Evolutionary conservation across 2,797 vertebrate genomes (phyloP).

Genomic region (Uromys caudimaculatus): DNA sequence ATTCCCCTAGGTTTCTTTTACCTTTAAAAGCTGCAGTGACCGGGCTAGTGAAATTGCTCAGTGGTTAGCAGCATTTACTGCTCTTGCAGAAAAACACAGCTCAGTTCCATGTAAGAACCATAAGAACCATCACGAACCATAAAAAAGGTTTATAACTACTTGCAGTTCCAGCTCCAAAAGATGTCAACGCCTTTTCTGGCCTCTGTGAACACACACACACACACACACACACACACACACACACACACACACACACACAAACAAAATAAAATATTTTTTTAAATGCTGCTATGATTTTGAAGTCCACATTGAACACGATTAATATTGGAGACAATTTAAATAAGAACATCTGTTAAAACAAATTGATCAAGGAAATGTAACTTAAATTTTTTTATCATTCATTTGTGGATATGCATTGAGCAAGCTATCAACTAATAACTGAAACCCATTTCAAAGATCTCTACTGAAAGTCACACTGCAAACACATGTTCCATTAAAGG

Average conservation of each 20-base stretch:
- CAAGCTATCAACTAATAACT: conserved; percentile 80
- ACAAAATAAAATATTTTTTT: neutral
- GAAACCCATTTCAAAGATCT: conserved; percentile 83
- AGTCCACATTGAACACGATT: neutral
- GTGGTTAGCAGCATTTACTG: neutral
- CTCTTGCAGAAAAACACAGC: neutral
- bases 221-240: neutral
- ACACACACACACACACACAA: neutral
- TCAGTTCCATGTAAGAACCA: neutral
- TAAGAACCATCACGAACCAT: too few relatives aligned
- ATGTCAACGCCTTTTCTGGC: neutral
- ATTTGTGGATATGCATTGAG: conserved; percentile 73
- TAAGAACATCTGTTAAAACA: neutral
- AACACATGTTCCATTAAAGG: conserved; percentile 80
- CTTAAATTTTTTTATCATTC: neutral
- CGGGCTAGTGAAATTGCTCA: neutral
- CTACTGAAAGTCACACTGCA: conserved; percentile 75
- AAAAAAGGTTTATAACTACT: neutral
- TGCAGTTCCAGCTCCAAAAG: neutral
- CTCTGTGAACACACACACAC: neutral
- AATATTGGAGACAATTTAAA: conserved; percentile 47
- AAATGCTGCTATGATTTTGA: conserved; percentile 15
- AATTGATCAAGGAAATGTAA: conserved; percentile 13
- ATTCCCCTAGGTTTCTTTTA: neutral
- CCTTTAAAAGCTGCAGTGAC: neutral